Conservation (phyloP, 2,113 vertebrate species). For the Amazona guildingii region DNA sequence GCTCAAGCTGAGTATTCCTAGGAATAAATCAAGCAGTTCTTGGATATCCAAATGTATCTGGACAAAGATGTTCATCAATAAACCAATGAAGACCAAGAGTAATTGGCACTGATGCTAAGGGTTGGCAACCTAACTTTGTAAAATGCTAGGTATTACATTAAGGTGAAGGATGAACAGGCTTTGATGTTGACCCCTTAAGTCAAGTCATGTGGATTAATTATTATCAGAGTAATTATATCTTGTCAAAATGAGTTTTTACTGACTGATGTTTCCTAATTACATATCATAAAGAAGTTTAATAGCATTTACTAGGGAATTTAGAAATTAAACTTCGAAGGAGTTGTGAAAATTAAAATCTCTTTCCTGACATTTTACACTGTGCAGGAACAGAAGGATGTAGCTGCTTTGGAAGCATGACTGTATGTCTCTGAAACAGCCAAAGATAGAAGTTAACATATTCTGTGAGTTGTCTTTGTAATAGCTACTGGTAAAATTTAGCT, state of each 20-base stretch:
- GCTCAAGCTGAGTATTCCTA: neutral
- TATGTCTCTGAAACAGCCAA: neutral
- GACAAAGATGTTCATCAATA: neutral
- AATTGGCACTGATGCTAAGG: neutral
- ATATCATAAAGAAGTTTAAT: neutral
- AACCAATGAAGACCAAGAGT: neutral
- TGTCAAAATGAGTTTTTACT: neutral
- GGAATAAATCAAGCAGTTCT: neutral
- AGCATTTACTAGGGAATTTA: neutral
- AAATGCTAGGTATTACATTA: neutral
- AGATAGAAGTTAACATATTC: slow-evolving; percentile 4
- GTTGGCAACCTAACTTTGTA: neutral
- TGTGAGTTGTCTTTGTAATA: slow-evolving; percentile 12
- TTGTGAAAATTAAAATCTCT: neutral
- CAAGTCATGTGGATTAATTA: neutral
- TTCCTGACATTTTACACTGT: neutral
- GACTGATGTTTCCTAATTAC: neutral
- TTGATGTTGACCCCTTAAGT: neutral
- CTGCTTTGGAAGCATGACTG: neutral
- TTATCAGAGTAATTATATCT: neutral
- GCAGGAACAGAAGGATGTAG: neutral
- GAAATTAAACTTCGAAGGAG: neutral
- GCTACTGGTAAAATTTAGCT: slow-evolving; percentile 45
- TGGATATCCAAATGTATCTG: neutral
- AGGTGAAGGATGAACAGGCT: neutral